Evolutionary conservation across 2,888 invertebrate species (phyloP).

Genomic region (Amphiduros pacificus): DNA sequence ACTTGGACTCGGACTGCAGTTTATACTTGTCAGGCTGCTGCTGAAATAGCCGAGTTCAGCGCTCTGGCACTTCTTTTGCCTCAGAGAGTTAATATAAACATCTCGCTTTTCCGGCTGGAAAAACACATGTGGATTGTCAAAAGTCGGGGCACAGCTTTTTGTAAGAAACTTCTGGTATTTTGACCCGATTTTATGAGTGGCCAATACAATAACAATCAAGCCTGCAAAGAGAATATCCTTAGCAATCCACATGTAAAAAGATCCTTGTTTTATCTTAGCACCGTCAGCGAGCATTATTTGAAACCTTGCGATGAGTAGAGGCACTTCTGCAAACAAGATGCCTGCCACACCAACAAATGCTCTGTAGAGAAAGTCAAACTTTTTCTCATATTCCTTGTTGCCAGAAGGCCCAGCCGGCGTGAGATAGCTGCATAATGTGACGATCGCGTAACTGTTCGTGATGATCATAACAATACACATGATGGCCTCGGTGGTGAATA

Average conservation of each 20-base stretch:
- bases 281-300: conserved; percentile 23
- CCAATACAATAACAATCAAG: conserved; percentile 23
- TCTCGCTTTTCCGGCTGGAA: conserved; percentile 36
- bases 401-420: conserved; percentile 17
- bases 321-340: conserved; percentile 31
- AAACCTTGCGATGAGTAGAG: conserved; percentile 30
- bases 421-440: conserved; percentile 32
- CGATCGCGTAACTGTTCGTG: conserved; percentile 24
- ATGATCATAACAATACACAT: conserved; percentile 20
- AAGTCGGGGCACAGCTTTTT: conserved; percentile 8
- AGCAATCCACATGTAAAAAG: conserved; percentile 32
- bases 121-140: conserved; percentile 28
- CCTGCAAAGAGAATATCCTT: conserved; percentile 28
- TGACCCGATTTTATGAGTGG: conserved; percentile 15
- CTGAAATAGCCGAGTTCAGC: no score
- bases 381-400: conserved; percentile 4
- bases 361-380: conserved; percentile 27
- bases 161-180: not conserved
- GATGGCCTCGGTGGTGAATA: conserved; percentile 23
- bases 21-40: no score
- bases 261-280: conserved; percentile 11
- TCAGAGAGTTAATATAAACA: conserved; percentile 32
- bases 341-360: conserved; percentile 25
- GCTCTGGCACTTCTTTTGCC: no score
- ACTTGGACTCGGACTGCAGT: no score